These are phyloP conservation scores for Sus cebifrons DNA, from an alignment of 2,797 vertebrate genomes.

Conservation along the genomic window DNA sequence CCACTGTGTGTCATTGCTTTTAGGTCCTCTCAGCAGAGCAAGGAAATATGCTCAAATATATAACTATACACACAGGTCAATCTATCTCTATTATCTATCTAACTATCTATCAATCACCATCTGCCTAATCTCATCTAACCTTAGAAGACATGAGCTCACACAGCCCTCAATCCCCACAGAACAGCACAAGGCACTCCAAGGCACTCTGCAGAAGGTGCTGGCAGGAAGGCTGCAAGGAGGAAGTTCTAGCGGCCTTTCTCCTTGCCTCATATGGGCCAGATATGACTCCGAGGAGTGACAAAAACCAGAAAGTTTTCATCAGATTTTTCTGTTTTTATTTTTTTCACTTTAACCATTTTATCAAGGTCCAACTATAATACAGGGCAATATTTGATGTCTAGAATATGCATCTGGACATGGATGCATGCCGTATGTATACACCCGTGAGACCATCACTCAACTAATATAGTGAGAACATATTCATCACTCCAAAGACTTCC, in stretches of 20 bases:
- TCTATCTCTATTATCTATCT: neutral
- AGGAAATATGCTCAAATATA: neutral
- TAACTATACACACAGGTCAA: too few species aligned
- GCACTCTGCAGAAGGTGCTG: neutral
- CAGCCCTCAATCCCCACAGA: neutral
- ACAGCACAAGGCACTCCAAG: neutral
- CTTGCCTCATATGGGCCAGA: neutral
- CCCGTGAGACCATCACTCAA: neutral
- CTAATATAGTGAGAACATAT: accelerated
- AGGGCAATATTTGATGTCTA: neutral
- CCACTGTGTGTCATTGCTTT: neutral
- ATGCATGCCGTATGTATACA: too few species aligned
- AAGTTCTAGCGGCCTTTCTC: neutral
- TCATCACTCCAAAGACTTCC: too few species aligned
- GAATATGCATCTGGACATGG: neutral
- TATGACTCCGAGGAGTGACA: neutral
- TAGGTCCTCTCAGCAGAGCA: neutral
- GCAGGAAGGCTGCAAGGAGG: neutral
- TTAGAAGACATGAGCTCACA: neutral
- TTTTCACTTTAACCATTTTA: neutral
- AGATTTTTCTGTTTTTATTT: neutral
- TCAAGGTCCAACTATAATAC: too few species aligned
- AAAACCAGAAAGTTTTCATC: neutral
- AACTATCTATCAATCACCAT: neutral
- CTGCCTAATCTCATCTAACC: neutral